Conservation (phyloP, 2,888 invertebrate species). For the Bugula neritina region DNA sequence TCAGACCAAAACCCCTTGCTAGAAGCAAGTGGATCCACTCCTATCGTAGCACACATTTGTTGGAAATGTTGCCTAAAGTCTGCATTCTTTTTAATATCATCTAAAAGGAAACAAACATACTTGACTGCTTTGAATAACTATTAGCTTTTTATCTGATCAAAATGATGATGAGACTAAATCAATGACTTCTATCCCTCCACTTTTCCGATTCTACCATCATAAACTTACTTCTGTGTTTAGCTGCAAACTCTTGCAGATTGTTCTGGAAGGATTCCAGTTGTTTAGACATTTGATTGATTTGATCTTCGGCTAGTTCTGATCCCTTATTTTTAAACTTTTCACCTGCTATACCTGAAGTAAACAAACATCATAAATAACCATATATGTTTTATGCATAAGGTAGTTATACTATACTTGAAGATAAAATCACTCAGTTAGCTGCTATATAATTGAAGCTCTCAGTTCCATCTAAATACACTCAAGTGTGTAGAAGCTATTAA, state of each 20-base stretch:
- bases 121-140: neutral
- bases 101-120: constrained; percentile 42
- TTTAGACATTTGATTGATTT: constrained; percentile 76
- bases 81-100: constrained; percentile 87
- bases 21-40: constrained; percentile 91
- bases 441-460: too few relatives aligned
- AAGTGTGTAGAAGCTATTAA: too few relatives aligned
- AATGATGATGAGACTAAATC: too few relatives aligned
- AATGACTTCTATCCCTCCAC: too few relatives aligned
- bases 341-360: constrained; percentile 54
- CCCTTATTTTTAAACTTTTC: constrained; percentile 88
- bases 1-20: constrained; percentile 85
- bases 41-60: constrained; percentile 98
- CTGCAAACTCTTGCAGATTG: constrained; percentile 89
- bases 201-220: too few relatives aligned
- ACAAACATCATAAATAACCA: too few relatives aligned
- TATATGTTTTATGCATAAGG: too few relatives aligned
- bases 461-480: too few relatives aligned
- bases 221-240: constrained; percentile 68
- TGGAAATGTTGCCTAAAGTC: constrained; percentile 93
- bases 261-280: constrained; percentile 86
- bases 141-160: too few relatives aligned
- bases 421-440: too few relatives aligned
- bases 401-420: too few relatives aligned
- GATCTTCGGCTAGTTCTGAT: constrained; percentile 81